Percentiles rank a stretch among this genome's conserved stretches.
phyloP scores from a whole-genome alignment of 2,797 vertebrate species.

The Chanos chanos region DNA sequence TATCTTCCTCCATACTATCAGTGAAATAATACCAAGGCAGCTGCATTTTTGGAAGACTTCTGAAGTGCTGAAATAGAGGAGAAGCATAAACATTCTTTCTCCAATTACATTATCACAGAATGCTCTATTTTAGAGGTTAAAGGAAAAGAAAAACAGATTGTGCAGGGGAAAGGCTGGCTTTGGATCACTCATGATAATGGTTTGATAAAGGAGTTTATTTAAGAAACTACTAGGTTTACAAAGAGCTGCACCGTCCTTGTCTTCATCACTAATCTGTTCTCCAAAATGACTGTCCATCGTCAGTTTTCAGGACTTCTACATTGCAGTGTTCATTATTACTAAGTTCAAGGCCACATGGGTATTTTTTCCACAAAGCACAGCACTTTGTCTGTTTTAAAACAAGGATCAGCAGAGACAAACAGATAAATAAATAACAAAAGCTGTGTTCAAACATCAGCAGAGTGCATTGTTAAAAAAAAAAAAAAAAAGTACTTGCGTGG shows the following conservation, averaged over 20 bases:
- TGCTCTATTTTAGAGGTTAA: too few species aligned
- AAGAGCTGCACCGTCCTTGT: too few species aligned
- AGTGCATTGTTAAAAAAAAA: constrained; percentile 30
- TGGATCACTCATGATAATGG: too few species aligned
- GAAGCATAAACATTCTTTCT: too few species aligned
- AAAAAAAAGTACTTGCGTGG: neutral
- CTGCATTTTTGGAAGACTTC: too few species aligned
- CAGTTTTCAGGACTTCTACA: neutral
- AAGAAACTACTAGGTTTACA: constrained; percentile 2
- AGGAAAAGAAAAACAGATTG: too few species aligned
- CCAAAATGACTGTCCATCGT: too few species aligned
- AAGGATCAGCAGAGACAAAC: constrained; percentile 41
- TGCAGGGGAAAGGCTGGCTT: too few species aligned
- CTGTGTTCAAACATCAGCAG: constrained; percentile 41
- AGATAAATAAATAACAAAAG: constrained; percentile 55
- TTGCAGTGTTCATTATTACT: neutral
- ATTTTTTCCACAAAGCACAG: neutral
- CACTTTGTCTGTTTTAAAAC: constrained; percentile 15
- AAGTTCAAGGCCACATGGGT: neutral
- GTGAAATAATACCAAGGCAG: too few species aligned
- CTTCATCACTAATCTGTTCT: constrained; percentile 16
- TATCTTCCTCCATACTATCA: too few species aligned
- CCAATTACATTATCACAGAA: too few species aligned
- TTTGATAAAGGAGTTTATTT: neutral
- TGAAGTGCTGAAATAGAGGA: too few species aligned